phyloP scores from a whole-genome alignment of 2,797 vertebrate genomes.

The Diplodus sargus region DNA sequence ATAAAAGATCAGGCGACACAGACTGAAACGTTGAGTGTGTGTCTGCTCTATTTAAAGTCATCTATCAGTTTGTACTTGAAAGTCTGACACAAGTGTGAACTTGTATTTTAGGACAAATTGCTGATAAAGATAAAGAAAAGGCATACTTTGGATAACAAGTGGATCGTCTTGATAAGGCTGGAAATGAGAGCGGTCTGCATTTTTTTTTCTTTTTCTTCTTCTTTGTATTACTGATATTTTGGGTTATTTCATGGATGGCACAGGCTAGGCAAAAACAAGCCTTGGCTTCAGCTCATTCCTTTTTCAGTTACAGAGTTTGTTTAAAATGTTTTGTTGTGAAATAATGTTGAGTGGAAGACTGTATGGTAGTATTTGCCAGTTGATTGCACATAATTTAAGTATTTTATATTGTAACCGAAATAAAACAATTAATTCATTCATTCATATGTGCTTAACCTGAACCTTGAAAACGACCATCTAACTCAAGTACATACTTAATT shows the following conservation, averaged over 20 bases:
- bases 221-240: too few relatives aligned
- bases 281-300: too few relatives aligned
- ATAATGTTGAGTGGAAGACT: too few relatives aligned
- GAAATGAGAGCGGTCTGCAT: neutral
- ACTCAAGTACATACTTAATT: neutral
- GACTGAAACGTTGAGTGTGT: conserved; percentile 7
- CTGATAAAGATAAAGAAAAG: conserved; percentile 26
- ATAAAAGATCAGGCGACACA: neutral
- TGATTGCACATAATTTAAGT: too few relatives aligned
- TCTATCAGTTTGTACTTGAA: conserved; percentile 12
- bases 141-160: conserved; percentile 7
- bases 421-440: too few relatives aligned
- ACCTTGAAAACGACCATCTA: neutral
- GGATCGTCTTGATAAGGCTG: conserved; percentile 4
- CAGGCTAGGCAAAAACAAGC: too few relatives aligned
- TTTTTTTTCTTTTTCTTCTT: too few relatives aligned
- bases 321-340: too few relatives aligned
- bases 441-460: neutral
- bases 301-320: too few relatives aligned
- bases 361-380: too few relatives aligned
- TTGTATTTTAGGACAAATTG: conserved; percentile 23
- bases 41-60: conserved; percentile 20
- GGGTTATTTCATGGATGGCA: too few relatives aligned
- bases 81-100: conserved; percentile 29
- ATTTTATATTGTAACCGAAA: too few relatives aligned